Evolutionary conservation across 2,113 vertebrate species (phyloP).

Genomic region (Rattus norvegicus): GRCr8 NC_086040.1:16891501-16892000

Average conservation of each 20-base stretch:
- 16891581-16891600: constrained; percentile 27
- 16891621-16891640: not conserved
- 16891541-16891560: not conserved
- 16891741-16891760: constrained; percentile 41
- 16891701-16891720: constrained; percentile 68
- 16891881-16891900: constrained; percentile 71
- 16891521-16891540: constrained; percentile 37
- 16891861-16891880: constrained; percentile 68
- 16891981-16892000: constrained; percentile 62
- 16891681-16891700: not conserved
- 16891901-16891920: constrained; percentile 58
- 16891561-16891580: not conserved
- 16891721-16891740: constrained; percentile 55
- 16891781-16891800: constrained; percentile 76
- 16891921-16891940: constrained; percentile 51
- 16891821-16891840: constrained; percentile 49
- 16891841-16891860: constrained; percentile 71
- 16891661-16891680: constrained; percentile 64
- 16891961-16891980: constrained; percentile 64
- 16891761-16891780: constrained; percentile 41
- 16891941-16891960: constrained; percentile 50
- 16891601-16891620: constrained; percentile 66
- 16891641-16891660: constrained; percentile 51
- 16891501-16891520: not conserved
- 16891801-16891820: constrained; percentile 61